Evolutionary conservation across 2,113 vertebrate genomes (phyloP), one percentile per base, ranked within the genome.

Genomic region (Bubo bubo): DNA sequence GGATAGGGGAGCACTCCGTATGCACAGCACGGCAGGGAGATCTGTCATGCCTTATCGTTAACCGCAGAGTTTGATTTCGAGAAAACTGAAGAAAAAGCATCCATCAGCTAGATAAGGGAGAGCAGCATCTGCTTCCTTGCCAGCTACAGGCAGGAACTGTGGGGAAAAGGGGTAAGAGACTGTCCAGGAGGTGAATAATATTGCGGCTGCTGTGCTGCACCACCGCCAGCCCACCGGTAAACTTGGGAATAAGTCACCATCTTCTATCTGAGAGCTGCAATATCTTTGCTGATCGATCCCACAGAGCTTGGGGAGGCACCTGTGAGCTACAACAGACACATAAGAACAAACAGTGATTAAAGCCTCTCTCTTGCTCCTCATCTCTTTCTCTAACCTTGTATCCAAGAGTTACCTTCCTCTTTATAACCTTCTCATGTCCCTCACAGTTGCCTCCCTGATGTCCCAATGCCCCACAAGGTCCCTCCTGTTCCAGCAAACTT

Each of bases 1-100:
- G n/a, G 67, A 72, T 14, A 50, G 22, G 4, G 28, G 6, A 90
- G 27, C 0, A 0, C 5, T 81, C 70, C 5, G 1, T 4, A 22
- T 26, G 70, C 34, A 7, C 50, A 32, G 74, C 79, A 39, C 5
- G 6, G 56, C 52, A 56, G 32, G 49, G 62, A 85, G 58, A 52
- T 39, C 53, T 0, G 0, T 72, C 66, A 64, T 4, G n/a, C 14
- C 43, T 86, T 64, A 90, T 49, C 30, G 0, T 34, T 67, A 41
- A 43, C 4, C 1, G 3, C 73, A 34, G 41, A 10, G n/a, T 2
- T 12, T 12, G 26, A 67, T 67, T 87, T 74, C 21, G 41, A 79
- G 28, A 34, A 80, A 89, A 74, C 1, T 16, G 67, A 26, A 34
- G n/a, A 24, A 62, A 73, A 73, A 63, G 6, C 70, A 75, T 60